Evolutionary conservation across 2,888 invertebrate species (phyloP).

Genomic region (Xestia xanthographa): DNA sequence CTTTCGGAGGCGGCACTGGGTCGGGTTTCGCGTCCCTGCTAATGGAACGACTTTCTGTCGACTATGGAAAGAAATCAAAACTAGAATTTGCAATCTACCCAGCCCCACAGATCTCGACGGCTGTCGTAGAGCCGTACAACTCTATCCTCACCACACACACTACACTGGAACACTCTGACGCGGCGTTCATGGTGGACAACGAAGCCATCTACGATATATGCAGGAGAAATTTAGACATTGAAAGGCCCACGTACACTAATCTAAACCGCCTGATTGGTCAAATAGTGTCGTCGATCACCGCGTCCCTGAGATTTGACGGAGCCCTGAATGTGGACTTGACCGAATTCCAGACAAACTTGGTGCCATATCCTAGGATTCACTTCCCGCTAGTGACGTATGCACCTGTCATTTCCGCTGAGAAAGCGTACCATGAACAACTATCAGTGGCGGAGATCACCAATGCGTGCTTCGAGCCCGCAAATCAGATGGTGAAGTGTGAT

Average conservation of each 20-base stretch:
- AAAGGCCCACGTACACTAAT: constrained; percentile 98
- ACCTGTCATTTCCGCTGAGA: constrained; percentile 97
- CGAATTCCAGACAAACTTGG: constrained; percentile 98
- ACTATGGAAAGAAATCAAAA: constrained; percentile 98
- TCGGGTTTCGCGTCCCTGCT: constrained; percentile 98
- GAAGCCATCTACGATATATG: constrained; percentile 98
- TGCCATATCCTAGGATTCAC: constrained; percentile 98
- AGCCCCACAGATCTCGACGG: constrained; percentile 96
- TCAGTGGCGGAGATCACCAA: constrained; percentile 98
- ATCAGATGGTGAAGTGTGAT: constrained; percentile 98
- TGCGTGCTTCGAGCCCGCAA: constrained; percentile 98
- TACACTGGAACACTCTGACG: constrained; percentile 97
- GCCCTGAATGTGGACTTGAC: constrained; percentile 97
- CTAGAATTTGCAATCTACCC: constrained; percentile 98
- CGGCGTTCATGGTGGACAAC: constrained; percentile 98
- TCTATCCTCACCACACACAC: constrained; percentile 98
- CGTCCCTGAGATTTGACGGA: constrained; percentile 97
- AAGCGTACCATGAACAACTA: constrained; percentile 97
- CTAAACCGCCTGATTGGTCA: constrained; percentile 98
- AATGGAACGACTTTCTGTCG: constrained; percentile 98
- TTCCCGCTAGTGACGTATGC: constrained; percentile 98
- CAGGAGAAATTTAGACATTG: constrained; percentile 97
- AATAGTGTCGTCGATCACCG: constrained; percentile 97
- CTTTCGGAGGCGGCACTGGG: constrained; percentile 97
- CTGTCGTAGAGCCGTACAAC: constrained; percentile 98